phyloP scores from a whole-genome alignment of 1,140 invertebrate genomes.

The Neodiprion virginianus region DNA sequence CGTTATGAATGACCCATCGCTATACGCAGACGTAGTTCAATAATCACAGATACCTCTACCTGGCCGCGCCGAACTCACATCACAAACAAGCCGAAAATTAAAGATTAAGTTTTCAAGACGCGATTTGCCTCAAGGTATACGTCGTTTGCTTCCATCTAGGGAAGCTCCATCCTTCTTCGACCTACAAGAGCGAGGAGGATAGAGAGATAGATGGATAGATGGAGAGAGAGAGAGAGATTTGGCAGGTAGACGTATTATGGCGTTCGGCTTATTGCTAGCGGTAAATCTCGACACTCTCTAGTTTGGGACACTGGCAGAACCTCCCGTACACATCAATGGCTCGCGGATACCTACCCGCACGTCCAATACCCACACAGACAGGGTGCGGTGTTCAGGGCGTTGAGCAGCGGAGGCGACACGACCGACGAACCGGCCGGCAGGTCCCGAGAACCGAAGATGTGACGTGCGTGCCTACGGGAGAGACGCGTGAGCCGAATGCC shows the following conservation, averaged over 20 bases:
- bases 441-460: conserved; percentile 52
- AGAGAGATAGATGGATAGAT: no score
- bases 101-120: not conserved
- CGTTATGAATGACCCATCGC: no score
- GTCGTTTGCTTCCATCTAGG: not conserved
- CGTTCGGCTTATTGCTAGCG: not conserved
- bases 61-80: no score
- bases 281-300: not conserved
- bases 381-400: conserved; percentile 2
- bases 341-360: not conserved
- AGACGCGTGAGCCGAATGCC: conserved; percentile 43
- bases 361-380: not conserved
- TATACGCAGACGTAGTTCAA: no score
- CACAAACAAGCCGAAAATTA: no score
- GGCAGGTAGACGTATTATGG: not conserved
- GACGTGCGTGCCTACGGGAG: conserved; percentile 40
- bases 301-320: not conserved
- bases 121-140: not conserved
- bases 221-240: not conserved
- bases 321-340: not conserved
- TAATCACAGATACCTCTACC: no score
- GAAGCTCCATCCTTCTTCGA: not conserved
- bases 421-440: conserved; percentile 31
- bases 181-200: no score
- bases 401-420: not conserved